Evolutionary conservation across 2,888 invertebrate species (phyloP).

Genomic region (Macrosiphum euphorbiae): DNA sequence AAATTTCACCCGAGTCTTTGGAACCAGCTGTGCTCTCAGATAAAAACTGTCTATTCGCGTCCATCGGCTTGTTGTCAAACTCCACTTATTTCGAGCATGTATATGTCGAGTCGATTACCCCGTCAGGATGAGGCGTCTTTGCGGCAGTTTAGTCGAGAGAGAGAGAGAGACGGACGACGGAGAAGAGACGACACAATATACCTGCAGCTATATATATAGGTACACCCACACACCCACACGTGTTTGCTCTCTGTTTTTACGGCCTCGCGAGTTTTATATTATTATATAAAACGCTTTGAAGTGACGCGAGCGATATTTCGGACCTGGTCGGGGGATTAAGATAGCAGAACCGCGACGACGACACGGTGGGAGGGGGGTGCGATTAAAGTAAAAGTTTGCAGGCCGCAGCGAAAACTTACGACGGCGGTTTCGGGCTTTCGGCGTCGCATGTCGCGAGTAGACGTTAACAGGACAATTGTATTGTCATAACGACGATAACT

Average conservation of each 20-base stretch:
- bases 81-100: neutral
- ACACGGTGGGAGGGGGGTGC: neutral
- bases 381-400: constrained; percentile 49
- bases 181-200: neutral
- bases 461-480: constrained; percentile 15
- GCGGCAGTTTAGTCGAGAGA: neutral
- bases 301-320: neutral
- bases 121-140: neutral
- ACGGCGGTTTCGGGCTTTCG: neutral
- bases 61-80: constrained; percentile 13
- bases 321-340: constrained; percentile 5
- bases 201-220: neutral
- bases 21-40: neutral
- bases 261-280: neutral
- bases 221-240: neutral
- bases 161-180: neutral
- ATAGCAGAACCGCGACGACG: constrained; percentile 4
- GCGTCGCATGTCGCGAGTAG: neutral
- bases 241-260: neutral
- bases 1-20: neutral
- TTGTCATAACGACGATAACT: constrained; percentile 2
- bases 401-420: constrained; percentile 3
- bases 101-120: neutral
- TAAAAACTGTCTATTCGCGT: neutral
- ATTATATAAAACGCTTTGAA: neutral